Base-by-base conservation (phyloP, 2,113 vertebrate genomes). In the Myrmecophaga tridactyla region DNA sequence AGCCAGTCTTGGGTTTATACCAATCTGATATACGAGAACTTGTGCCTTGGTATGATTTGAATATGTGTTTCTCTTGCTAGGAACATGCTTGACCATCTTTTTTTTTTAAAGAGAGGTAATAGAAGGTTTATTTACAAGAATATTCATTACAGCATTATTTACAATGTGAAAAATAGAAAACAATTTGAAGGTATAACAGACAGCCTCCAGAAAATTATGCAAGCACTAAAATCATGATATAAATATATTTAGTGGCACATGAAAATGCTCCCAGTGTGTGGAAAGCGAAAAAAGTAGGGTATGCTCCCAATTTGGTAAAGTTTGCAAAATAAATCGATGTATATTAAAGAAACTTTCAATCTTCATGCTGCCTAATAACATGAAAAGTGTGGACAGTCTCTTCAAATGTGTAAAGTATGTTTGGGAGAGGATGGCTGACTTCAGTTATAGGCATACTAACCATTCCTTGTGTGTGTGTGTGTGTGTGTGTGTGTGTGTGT, bases 301-400 rank as follows among this genome's bases (percentile, higher is more conserved):
- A 51, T 58, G 48, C 75, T 69, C 27, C 10, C 27, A 36, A 87
- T 90, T 87, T 95, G 81, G 29, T 75, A 27, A 83, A 67, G 48
- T 84, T 90, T 88, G 43, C 34, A 81, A 85, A 94, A 86, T 53
- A 92, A 94, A 76, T 70, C 36, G 56, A 46, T 82, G 80, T 62
- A 53, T 81, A 83, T 78, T 48, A 53, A 82, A 43, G 36, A 56
- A 60, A 63, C 91, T 3, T 62, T 23, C 6, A 27, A 12, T 51
- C 8, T 90, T 87, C 65, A 69, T 62, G 9, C 69, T n/a, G n/a
- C 8, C 15, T 43, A 65, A 39, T 18, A 67, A 53, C 2, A 15
- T 62, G 48, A 43, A 60, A 87, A 70, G 39, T 6, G 53, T 41
- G 21, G 5, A 29, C 2, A 70, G 77, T 14, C 31, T 70, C 31